Evolutionary conservation across 2,888 invertebrate genomes (phyloP), one percentile per base, ranked within the genome.

Genomic region (Druceiella hillmani): DNA sequence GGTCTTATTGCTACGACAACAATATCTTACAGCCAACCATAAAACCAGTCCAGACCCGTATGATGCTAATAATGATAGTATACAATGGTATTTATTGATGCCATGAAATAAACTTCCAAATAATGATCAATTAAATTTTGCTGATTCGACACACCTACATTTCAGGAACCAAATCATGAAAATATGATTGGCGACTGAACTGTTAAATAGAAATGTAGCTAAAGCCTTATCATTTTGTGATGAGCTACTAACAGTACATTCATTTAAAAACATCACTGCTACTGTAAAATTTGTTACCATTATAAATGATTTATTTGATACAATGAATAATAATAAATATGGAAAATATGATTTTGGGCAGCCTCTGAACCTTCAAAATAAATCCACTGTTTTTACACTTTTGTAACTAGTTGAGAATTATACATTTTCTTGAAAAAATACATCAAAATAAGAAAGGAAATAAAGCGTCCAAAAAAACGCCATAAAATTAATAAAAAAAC

Each of bases 151-250:
- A 4, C 35, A 35, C 13, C 7, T 36, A 12, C 11, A 27, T 13
- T 28, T 36, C 15, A 9, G 36, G 3, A 36, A 41, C 16, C 36
- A 38, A 10, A 30, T 41, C 4, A 41, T 41, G 41, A 41, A 37
- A 12, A 30, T 37, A 3, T 37, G 37, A 30, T 25, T 41, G 2
- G 33, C 34, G 12, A 37, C 37, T 6, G 33, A 37, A 10, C 26
- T 41, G 11, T 15, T 37, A 7, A 41, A 37, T 13, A 41, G 22
- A 36, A 41, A 37, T 12, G 37, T 41, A 12, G 41, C 37, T 15
- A 33, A 37, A 29, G 36, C 41, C 9, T 31, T 40, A 7, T 6
- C n/a, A 6, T 15, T 34, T 17, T 39, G 39, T 16, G 29, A 28
- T 14, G 14, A 33, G 9, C 9, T 33, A 11, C 25, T 38, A 27